Conservation (phyloP, 1,140 invertebrate genomes). For the Mercenaria mercenaria region DNA sequence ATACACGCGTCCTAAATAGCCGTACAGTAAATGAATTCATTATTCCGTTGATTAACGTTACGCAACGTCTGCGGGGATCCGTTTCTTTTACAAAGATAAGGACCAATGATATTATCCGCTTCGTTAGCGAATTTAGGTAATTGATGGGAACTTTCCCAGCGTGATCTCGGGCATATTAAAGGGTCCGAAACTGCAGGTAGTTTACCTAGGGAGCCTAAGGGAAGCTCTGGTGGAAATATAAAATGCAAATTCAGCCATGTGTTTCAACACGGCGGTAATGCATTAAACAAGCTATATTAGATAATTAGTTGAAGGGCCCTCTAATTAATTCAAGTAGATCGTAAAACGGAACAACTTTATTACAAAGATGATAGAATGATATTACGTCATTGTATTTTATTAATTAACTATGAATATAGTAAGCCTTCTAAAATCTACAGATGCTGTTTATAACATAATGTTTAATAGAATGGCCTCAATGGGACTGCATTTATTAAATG, state of each 20-base stretch:
- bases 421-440: no score
- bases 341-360: background rate
- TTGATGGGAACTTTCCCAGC: conserved; percentile 17
- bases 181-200: background rate
- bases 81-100: conserved; percentile 26
- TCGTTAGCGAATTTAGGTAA: conserved; percentile 37
- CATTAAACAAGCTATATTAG: conserved; percentile 5
- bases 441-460: no score
- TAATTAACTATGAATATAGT: no score
- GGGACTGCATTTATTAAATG: no score
- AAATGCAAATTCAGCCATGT: conserved; percentile 27
- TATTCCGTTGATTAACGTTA: conserved; percentile 24
- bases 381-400: no score
- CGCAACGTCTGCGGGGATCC: conserved; percentile 35
- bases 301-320: background rate
- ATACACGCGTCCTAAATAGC: conserved; percentile 30
- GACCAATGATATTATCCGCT: conserved; percentile 24
- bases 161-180: background rate
- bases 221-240: background rate
- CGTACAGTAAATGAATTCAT: conserved; percentile 13
- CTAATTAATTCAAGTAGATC: conserved; percentile 5
- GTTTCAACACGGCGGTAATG: background rate
- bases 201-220: background rate
- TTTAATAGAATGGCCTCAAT: no score
- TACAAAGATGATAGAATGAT: background rate